phyloP scores from a whole-genome alignment of 2,113 vertebrate genomes.

The Seriola aureovittata region DNA sequence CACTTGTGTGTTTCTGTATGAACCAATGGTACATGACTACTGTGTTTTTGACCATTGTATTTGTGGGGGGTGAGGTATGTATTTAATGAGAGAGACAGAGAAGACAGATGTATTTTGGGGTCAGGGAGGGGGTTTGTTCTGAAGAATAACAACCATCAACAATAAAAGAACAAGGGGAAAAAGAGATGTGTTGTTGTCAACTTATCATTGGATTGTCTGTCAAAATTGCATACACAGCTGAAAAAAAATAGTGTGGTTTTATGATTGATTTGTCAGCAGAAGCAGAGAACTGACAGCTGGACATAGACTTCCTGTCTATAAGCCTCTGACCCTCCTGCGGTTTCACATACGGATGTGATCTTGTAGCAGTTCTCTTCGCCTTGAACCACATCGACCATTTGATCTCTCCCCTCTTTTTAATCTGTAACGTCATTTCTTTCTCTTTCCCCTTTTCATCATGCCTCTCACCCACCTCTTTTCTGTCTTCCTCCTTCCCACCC shows the following conservation, averaged over 20 bases:
- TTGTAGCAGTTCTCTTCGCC: conserved; percentile 31
- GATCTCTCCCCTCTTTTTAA: conserved; percentile 58
- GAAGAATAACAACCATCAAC: conserved; percentile 62
- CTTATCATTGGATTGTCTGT: conserved; percentile 35
- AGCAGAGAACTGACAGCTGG: conserved; percentile 36
- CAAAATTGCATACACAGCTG: conserved; percentile 17
- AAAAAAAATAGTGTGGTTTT: conserved; percentile 27
- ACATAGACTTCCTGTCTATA: conserved; percentile 58
- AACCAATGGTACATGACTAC: conserved; percentile 80
- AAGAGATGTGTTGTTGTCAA: conserved; percentile 45
- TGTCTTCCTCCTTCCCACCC: conserved; percentile 8
- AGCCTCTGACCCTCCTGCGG: conserved; percentile 49
- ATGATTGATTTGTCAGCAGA: conserved; percentile 57
- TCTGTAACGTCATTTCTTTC: conserved; percentile 38
- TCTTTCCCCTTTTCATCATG: conserved; percentile 38
- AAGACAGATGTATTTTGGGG: conserved; percentile 62
- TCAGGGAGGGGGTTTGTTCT: conserved; percentile 51
- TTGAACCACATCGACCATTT: conserved; percentile 60
- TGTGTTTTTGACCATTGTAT: conserved; percentile 84
- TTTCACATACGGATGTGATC: conserved; percentile 52
- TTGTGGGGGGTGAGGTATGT: conserved; percentile 75
- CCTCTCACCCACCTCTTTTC: conserved; percentile 1
- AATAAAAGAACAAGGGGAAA: conserved; percentile 75
- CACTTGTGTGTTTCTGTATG: conserved; percentile 78
- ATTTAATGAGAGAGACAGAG: conserved; percentile 59